Conservation (phyloP, 1,140 invertebrate species). For the Zeugodacus cucurbitae region DNA sequence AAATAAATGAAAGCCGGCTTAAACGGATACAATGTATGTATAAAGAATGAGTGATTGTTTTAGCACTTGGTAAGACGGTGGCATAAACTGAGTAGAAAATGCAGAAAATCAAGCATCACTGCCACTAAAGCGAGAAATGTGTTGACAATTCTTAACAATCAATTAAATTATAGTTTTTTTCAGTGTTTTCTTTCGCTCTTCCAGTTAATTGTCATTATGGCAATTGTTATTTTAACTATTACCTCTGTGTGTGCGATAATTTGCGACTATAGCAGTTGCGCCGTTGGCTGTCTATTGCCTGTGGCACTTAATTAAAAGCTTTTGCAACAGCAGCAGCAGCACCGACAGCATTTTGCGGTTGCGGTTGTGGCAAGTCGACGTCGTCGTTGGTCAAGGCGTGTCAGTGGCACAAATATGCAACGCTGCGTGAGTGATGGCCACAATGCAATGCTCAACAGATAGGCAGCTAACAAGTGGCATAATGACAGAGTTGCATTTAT, state of each 20-base stretch:
- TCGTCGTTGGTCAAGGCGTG: slow-evolving; percentile 11
- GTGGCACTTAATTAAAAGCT: slow-evolving; percentile 27
- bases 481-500: slow-evolving; percentile 6
- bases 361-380: neutral
- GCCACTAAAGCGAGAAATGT: neutral
- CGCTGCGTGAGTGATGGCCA: slow-evolving; percentile 19
- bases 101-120: neutral
- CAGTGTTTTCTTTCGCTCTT: neutral
- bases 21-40: neutral
- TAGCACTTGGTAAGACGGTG: neutral
- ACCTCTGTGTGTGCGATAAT: neutral
- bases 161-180: neutral
- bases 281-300: neutral
- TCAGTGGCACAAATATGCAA: slow-evolving; percentile 26
- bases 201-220: slow-evolving; percentile 2
- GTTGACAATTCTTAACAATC: neutral
- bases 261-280: neutral
- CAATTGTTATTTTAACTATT: slow-evolving; percentile 18
- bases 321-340: neutral
- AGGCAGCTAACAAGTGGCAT: neutral
- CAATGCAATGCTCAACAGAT: neutral
- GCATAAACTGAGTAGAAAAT: neutral
- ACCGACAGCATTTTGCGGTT: neutral
- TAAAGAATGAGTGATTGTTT: neutral
- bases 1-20: neutral